A percentile compares a stretch with the other conserved stretches of the same genome.
These are phyloP conservation scores for Eledone cirrhosa DNA, from an alignment of 2,888 invertebrate species.

Conservation along the genomic window DNA sequence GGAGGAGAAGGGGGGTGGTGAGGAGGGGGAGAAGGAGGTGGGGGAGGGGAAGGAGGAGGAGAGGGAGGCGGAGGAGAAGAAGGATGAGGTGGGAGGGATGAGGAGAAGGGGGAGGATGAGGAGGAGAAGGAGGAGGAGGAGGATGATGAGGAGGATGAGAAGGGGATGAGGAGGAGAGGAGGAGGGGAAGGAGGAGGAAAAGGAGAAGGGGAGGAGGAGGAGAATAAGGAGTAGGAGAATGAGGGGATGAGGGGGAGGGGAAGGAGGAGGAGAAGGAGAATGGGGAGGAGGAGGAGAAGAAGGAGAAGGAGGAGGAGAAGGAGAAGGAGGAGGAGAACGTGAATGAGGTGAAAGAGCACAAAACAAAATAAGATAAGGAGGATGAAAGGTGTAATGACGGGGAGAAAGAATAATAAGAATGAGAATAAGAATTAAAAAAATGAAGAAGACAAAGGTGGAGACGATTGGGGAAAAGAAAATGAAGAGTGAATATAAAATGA, in stretches of 20 bases:
- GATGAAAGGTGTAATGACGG: not conserved
- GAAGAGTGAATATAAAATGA: not conserved
- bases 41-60: too few species aligned
- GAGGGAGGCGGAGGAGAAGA: not conserved
- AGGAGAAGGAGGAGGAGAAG: not conserved
- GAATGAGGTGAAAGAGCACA: not conserved
- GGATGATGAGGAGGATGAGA: not conserved
- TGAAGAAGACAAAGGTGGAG: not conserved
- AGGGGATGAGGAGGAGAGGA: not conserved
- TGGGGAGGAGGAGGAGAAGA: not conserved
- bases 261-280: not conserved
- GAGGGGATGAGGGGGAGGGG: not conserved
- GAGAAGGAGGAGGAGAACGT: not conserved
- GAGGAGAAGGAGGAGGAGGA: not conserved
- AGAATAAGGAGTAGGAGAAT: not conserved
- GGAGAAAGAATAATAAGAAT: not conserved
- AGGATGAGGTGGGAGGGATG: not conserved
- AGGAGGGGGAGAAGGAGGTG: too few species aligned
- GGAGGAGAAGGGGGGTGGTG: too few species aligned
- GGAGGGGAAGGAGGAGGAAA: not conserved
- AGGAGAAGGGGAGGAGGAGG: constrained; percentile 2
- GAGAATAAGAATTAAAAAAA: not conserved
- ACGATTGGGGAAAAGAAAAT: not conserved
- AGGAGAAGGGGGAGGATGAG: constrained; percentile 11
- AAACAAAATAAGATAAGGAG: not conserved